These are phyloP conservation scores for Norana najaformis DNA, from an alignment of 2,888 invertebrate genomes.

Conservation along the genomic window DNA sequence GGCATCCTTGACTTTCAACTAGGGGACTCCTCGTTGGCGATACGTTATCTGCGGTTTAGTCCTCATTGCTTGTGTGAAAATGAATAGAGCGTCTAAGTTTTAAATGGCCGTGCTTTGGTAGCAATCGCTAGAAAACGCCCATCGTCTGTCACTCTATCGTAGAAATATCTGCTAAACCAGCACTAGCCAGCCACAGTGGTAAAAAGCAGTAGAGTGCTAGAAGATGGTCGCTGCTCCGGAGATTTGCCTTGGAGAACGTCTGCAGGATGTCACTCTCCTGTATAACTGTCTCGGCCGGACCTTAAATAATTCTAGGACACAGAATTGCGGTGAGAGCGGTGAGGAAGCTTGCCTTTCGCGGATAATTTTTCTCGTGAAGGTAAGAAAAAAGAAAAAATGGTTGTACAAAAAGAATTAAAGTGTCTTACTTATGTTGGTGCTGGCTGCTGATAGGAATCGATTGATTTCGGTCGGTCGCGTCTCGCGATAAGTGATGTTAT, in stretches of 20 bases:
- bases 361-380: not conserved
- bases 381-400: not conserved
- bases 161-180: not conserved
- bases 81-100: not conserved
- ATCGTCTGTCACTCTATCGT: conserved; percentile 13
- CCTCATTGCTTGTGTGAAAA: not conserved
- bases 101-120: not conserved
- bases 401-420: not conserved
- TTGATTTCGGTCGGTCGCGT: not conserved
- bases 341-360: not conserved
- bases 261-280: not conserved
- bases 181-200: not conserved
- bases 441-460: not conserved
- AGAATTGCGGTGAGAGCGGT: not conserved
- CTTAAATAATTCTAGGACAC: conserved; percentile 13
- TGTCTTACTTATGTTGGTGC: not conserved
- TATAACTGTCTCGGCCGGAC: not conserved
- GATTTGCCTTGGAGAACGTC: not conserved
- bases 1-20: not conserved
- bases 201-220: not conserved
- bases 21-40: not conserved
- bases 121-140: not conserved
- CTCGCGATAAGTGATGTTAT: not conserved
- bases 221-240: no score
- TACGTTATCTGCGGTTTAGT: conserved; percentile 4